Conservation (phyloP, 1,140 invertebrate species). For the Charaxes varanes region DNA sequence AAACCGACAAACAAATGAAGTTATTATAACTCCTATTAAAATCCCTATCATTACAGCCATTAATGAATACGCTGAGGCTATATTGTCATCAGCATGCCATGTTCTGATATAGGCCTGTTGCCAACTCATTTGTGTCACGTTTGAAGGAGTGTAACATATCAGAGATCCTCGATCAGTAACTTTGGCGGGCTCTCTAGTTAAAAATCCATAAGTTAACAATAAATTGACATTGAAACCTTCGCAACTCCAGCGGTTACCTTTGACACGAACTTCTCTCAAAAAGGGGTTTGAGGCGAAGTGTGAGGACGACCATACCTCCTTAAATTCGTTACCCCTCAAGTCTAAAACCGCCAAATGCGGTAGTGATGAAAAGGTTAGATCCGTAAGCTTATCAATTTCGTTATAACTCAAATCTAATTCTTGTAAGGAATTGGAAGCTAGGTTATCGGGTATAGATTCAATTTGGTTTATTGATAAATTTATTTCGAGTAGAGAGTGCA, state of each 20-base stretch:
- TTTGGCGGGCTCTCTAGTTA: constrained; percentile 74
- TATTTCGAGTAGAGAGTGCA: constrained; percentile 71
- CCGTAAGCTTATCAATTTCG: constrained; percentile 63
- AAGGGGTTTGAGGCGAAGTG: constrained; percentile 76
- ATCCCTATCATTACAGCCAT: constrained; percentile 75
- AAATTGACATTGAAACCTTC: constrained; percentile 76
- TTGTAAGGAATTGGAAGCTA: constrained; percentile 72
- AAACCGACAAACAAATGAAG: constrained; percentile 72
- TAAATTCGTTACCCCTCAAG: constrained; percentile 80
- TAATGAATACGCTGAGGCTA: constrained; percentile 71
- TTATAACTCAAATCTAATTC: constrained; percentile 75
- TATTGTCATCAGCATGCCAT: constrained; percentile 69
- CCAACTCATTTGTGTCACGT: constrained; percentile 79
- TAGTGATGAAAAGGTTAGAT: constrained; percentile 73
- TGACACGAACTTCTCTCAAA: constrained; percentile 74
- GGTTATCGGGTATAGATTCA: constrained; percentile 68
- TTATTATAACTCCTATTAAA: constrained; percentile 68
- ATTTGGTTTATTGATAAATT: constrained; percentile 77
- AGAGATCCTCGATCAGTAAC: constrained; percentile 50
- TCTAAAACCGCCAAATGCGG: constrained; percentile 75
- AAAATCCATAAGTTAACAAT: constrained; percentile 74
- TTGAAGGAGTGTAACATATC: constrained; percentile 76
- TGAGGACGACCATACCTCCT: constrained; percentile 72
- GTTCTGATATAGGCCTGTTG: constrained; percentile 76
- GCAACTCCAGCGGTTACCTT: constrained; percentile 83